Evolutionary conservation across 2,888 invertebrate genomes (phyloP).

Genomic region (Eristalinus aeneus): DNA sequence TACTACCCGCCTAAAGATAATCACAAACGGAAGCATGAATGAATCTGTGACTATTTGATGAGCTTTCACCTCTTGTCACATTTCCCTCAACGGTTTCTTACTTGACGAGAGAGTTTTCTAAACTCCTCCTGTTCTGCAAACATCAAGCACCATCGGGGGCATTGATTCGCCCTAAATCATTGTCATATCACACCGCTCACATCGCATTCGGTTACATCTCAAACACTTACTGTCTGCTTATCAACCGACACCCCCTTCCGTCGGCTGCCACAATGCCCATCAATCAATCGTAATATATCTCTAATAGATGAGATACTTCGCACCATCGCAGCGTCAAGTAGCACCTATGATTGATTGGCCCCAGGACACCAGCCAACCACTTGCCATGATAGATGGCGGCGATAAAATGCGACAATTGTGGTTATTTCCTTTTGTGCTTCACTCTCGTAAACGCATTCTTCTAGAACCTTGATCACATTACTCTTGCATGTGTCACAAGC

Average conservation of each 20-base stretch:
- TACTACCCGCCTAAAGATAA: no score
- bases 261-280: conserved; percentile 10
- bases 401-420: conserved; percentile 42
- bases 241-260: background rate
- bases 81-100: no score
- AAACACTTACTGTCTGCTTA: conserved; percentile 37
- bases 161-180: conserved; percentile 14
- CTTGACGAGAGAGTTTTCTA: no score
- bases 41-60: no score
- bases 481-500: conserved; percentile 32
- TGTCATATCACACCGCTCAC: background rate
- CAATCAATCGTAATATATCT: conserved; percentile 46
- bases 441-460: conserved; percentile 50
- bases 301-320: conserved; percentile 25
- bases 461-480: conserved; percentile 32
- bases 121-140: no score
- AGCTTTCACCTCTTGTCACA: no score
- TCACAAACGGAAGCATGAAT: no score
- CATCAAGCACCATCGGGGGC: background rate
- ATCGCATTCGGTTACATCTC: conserved; percentile 6
- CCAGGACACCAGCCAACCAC: conserved; percentile 14
- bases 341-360: conserved; percentile 47
- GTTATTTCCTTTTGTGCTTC: conserved; percentile 36
- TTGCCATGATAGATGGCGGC: conserved; percentile 19
- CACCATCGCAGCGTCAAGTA: conserved; percentile 2